These are phyloP conservation scores for Physella acuta DNA, from an alignment of 1,140 invertebrate genomes.

Conservation along the genomic window DNA sequence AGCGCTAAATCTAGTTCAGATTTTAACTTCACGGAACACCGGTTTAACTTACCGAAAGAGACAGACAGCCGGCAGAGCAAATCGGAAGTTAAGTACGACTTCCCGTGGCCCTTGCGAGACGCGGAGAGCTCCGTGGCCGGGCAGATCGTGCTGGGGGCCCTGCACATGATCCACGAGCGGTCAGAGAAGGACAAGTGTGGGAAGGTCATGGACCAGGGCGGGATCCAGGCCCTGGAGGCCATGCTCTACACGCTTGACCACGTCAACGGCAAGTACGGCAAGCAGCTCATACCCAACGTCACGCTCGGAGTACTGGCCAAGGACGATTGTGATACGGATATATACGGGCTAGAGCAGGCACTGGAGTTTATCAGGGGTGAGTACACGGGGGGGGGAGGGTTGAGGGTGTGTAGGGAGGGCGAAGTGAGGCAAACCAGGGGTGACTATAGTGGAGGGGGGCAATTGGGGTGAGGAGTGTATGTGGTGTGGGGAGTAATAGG, in stretches of 20 bases:
- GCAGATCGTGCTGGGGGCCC: constrained; percentile 75
- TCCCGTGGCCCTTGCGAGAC: constrained; percentile 78
- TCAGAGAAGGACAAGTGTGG: constrained; percentile 79
- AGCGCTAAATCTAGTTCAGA: background rate
- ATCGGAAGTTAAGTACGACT: constrained; percentile 42
- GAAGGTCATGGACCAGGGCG: constrained; percentile 91
- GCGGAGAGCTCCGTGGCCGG: constrained; percentile 83
- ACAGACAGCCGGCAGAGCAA: constrained; percentile 22
- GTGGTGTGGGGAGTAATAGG: too few species aligned
- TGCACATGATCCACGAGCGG: constrained; percentile 96
- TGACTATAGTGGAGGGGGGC: too few species aligned
- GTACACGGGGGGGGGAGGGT: too few species aligned
- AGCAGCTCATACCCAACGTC: constrained; percentile 67
- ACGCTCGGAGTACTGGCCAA: constrained; percentile 84
- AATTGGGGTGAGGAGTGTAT: too few species aligned
- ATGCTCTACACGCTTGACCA: constrained; percentile 90
- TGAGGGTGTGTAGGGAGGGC: too few species aligned
- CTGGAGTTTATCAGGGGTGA: constrained; percentile 96
- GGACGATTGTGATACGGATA: constrained; percentile 95
- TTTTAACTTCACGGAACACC: background rate
- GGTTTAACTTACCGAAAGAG: background rate
- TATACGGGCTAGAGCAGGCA: constrained; percentile 92
- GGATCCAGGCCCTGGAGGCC: constrained; percentile 81
- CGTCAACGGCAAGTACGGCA: constrained; percentile 66
- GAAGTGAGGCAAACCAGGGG: too few species aligned